phyloP scores from a whole-genome alignment of 2,113 vertebrate species.

The Rutilus rutilus region DNA sequence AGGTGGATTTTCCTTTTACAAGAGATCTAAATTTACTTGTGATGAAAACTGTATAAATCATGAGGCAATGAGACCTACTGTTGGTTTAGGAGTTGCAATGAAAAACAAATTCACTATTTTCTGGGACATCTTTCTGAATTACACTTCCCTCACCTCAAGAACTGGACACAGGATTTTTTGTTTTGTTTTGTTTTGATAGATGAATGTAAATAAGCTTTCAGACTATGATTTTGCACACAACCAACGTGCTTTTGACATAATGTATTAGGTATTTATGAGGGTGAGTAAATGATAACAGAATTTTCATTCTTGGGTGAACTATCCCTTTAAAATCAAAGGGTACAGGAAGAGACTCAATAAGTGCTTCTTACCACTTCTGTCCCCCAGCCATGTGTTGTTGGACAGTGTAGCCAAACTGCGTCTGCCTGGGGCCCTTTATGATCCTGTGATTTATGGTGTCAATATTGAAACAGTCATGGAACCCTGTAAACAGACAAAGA shows the following conservation, averaged over 20 bases:
- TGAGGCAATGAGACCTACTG: constrained; percentile 6
- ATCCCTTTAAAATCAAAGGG: background rate
- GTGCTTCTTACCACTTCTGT: constrained; percentile 89
- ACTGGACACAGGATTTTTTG: background rate
- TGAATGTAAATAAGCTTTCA: background rate
- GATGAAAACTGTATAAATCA: constrained; percentile 41
- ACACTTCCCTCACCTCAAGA: background rate
- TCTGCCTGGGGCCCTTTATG: constrained; percentile 85
- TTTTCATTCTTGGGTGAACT: background rate
- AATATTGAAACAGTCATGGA: constrained; percentile 86
- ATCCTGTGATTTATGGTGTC: constrained; percentile 85
- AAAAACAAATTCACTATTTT: constrained; percentile 28
- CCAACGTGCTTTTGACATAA: background rate
- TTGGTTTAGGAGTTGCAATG: constrained; percentile 23
- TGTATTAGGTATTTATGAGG: background rate
- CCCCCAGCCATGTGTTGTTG: constrained; percentile 90
- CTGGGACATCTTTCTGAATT: constrained; percentile 3
- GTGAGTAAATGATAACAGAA: no score
- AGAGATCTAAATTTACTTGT: constrained; percentile 50
- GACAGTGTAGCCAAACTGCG: constrained; percentile 95
- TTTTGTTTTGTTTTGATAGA: background rate
- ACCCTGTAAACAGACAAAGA: constrained; percentile 73
- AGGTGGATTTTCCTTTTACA: constrained; percentile 50
- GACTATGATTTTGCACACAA: background rate
- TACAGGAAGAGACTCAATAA: background rate